These are phyloP conservation scores for Lasioglossum baleicum DNA, from an alignment of 1,140 invertebrate species.

Conservation along the genomic window DNA sequence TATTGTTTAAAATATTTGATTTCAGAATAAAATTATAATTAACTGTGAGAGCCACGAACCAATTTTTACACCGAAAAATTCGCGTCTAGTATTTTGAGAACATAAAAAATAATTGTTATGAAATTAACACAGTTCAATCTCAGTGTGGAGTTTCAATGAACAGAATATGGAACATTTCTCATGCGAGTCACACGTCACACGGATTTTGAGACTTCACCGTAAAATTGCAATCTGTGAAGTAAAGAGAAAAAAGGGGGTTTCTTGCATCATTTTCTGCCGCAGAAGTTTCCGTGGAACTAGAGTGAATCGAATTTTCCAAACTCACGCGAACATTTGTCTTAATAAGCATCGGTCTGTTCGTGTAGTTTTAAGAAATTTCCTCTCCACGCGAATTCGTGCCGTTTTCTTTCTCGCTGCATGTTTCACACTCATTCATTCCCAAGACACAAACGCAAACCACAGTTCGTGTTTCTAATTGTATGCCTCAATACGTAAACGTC, in stretches of 20 bases:
- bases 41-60: too few species aligned
- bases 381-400: not conserved
- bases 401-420: not conserved
- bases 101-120: too few species aligned
- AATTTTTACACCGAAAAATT: too few species aligned
- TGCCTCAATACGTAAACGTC: not conserved
- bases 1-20: too few species aligned
- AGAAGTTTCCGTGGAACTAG: not conserved
- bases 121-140: too few species aligned
- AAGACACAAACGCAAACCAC: not conserved
- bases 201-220: not conserved
- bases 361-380: not conserved
- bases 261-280: too few species aligned
- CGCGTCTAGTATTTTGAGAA: too few species aligned
- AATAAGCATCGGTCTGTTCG: not conserved
- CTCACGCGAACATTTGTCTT: not conserved
- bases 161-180: too few species aligned
- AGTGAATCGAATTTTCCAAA: constrained; percentile 1
- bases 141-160: too few species aligned
- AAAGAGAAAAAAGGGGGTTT: constrained; percentile 1
- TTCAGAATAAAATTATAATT: too few species aligned
- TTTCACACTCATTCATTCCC: not conserved
- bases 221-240: constrained; percentile 15
- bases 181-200: not conserved
- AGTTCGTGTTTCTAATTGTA: constrained; percentile 1